Evolutionary conservation across 2,113 vertebrate genomes (phyloP).

Genomic region (Sander lucioperca): DNA sequence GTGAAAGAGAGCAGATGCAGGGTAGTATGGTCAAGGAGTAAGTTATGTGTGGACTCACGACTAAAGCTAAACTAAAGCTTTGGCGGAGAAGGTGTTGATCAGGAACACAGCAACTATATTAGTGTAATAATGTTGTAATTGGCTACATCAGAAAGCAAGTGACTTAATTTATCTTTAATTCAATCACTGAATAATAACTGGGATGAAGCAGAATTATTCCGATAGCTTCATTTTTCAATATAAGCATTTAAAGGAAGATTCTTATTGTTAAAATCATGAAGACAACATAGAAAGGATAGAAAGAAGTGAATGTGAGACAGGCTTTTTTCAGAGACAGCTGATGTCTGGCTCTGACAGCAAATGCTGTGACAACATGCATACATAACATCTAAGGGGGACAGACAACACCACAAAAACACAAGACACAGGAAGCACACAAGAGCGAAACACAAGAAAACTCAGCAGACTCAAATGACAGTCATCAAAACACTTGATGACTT

Average conservation of each 20-base stretch:
- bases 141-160: background rate
- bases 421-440: slow-evolving; percentile 42
- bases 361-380: slow-evolving; percentile 60
- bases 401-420: slow-evolving; percentile 50
- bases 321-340: slow-evolving; percentile 22
- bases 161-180: background rate
- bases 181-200: background rate
- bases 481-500: slow-evolving; percentile 45
- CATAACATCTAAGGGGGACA: slow-evolving; percentile 44
- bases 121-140: background rate
- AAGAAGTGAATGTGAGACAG: slow-evolving; percentile 23
- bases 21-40: slow-evolving; percentile 18
- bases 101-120: slow-evolving; percentile 21
- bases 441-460: slow-evolving; percentile 32
- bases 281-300: slow-evolving; percentile 28
- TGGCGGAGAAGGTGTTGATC: background rate
- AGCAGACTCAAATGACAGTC: slow-evolving; percentile 37
- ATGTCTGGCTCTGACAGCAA: slow-evolving; percentile 37
- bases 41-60: slow-evolving; percentile 31
- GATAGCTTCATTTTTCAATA: background rate
- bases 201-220: background rate
- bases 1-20: slow-evolving; percentile 57
- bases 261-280: background rate
- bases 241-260: slow-evolving; percentile 5
- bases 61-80: slow-evolving; percentile 18